Conservation (phyloP, 2,113 vertebrate genomes). For the Silurus glanis region DNA sequence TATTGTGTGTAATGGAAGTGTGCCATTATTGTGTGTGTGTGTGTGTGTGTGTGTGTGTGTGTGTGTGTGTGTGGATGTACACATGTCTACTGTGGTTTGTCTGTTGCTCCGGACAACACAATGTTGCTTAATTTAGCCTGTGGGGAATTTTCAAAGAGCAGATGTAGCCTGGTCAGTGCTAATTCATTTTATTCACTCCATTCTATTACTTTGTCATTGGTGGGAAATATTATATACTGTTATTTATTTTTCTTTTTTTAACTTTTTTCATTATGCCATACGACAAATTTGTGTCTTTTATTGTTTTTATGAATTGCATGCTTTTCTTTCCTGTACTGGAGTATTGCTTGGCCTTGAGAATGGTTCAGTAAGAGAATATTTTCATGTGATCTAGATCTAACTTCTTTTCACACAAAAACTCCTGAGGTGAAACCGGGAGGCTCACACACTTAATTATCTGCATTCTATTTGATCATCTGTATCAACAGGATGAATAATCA, state of each 20-base stretch:
- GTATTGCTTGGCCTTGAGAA: background rate
- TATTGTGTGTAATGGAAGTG: conserved; percentile 21
- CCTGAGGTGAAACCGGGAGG: conserved; percentile 27
- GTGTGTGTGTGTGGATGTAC: conserved; percentile 4
- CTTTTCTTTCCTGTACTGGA: background rate
- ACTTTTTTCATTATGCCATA: background rate
- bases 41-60: too few species aligned
- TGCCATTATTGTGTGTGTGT: conserved; percentile 28
- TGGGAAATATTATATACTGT: background rate
- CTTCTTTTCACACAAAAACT: conserved; percentile 26
- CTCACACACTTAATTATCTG: background rate
- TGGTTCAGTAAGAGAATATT: background rate
- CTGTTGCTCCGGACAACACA: conserved; percentile 51
- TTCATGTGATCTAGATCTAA: conserved; percentile 32
- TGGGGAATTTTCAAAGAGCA: conserved; percentile 61
- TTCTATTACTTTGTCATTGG: conserved; percentile 15
- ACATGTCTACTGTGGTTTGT: conserved; percentile 48
- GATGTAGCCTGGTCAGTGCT: conserved; percentile 56
- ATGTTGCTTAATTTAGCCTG: conserved; percentile 64
- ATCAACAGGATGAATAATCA: conserved; percentile 27
- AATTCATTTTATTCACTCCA: conserved; percentile 53
- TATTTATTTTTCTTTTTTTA: background rate
- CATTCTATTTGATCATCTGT: conserved; percentile 3
- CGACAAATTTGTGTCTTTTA: background rate
- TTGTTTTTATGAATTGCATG: background rate